Conservation (phyloP, 2,888 invertebrate species). For the Gandaritis pyraliata region DNA sequence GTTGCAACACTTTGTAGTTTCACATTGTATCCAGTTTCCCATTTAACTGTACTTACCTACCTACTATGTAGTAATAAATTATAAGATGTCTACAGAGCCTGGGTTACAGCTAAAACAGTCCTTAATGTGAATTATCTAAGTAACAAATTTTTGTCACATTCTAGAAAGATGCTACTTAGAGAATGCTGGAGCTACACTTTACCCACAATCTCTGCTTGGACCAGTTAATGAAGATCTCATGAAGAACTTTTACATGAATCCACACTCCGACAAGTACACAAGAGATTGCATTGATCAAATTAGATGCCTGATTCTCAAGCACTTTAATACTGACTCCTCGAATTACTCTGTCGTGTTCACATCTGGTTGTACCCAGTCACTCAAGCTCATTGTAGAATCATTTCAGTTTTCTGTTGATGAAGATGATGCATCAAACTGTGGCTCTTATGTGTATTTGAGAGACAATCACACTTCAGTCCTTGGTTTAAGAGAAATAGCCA, state of each 20-base stretch:
- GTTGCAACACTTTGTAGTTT: neutral
- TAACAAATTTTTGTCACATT: slow-evolving; percentile 42
- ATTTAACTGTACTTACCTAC: too few relatives aligned
- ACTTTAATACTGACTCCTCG: slow-evolving; percentile 91
- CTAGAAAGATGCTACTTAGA: slow-evolving; percentile 92
- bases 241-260: slow-evolving; percentile 93
- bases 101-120: too few relatives aligned
- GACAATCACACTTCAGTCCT: slow-evolving; percentile 98
- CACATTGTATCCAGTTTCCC: neutral
- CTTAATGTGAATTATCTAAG: too few relatives aligned
- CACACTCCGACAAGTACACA: slow-evolving; percentile 94
- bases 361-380: slow-evolving; percentile 94
- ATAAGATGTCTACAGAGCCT: too few relatives aligned
- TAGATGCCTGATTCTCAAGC: slow-evolving; percentile 91
- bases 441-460: slow-evolving; percentile 91
- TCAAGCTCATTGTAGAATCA: slow-evolving; percentile 93
- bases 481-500: slow-evolving; percentile 93
- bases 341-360: slow-evolving; percentile 96
- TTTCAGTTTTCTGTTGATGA: slow-evolving; percentile 85
- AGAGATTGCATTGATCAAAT: slow-evolving; percentile 93
- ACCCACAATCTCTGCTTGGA: slow-evolving; percentile 90
- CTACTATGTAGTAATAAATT: too few relatives aligned
- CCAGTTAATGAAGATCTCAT: slow-evolving; percentile 86
- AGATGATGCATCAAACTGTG: slow-evolving; percentile 61
- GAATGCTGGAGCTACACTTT: slow-evolving; percentile 94